Base-by-base conservation (phyloP, 2,113 vertebrate genomes). In the Heliornis fulica region DNA sequence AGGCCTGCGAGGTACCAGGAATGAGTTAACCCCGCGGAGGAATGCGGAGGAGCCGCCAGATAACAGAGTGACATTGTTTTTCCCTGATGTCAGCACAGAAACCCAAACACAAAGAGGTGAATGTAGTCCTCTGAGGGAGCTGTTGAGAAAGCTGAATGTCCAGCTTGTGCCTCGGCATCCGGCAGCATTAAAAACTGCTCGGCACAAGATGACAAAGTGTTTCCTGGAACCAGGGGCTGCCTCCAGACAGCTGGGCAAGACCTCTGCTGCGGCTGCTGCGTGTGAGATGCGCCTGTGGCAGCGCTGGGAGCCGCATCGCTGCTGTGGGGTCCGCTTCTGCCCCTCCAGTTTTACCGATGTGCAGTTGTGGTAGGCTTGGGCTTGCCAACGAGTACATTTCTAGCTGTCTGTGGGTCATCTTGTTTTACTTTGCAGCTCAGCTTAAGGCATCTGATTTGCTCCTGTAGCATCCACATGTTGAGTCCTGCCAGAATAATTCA, bases 71-170 rank as follows among this genome's bases (percentile, higher is more conserved):
- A 92, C 96, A 95, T 90, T 97, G 94, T 97, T 98, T 96, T 96
- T 97, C 96, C 97, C 96, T 97, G 97, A 96, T 98, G 98, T 97
- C 97, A 98, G 93, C 94, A 54, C 95, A 83, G 93, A 96, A 97
- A 96, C 92, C 96, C 97, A 96, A 96, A 96, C 95, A 97, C 96
- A 96, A 95, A 97, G 96, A 92, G 96, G 95, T 97, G 96, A 98
- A 90, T 93, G 97, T 95, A 89, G 94, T 86, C 96, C 93, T 86
- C 91, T 89, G 97, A 97, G 96, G 94, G 93, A 83, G 77, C 94
- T 93, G 82, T 50, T 93, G 95, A 95, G 97, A 94, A 95, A 81
- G 66, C 80, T 97, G 95, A 97, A 96, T 97, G 90, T 57, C 77
- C 93, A 83, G 85, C 94, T 87, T 98, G 94, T 97, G 94, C 94